phyloP scores from a whole-genome alignment of 2,888 invertebrate species.

The Volucella inanis region DNA sequence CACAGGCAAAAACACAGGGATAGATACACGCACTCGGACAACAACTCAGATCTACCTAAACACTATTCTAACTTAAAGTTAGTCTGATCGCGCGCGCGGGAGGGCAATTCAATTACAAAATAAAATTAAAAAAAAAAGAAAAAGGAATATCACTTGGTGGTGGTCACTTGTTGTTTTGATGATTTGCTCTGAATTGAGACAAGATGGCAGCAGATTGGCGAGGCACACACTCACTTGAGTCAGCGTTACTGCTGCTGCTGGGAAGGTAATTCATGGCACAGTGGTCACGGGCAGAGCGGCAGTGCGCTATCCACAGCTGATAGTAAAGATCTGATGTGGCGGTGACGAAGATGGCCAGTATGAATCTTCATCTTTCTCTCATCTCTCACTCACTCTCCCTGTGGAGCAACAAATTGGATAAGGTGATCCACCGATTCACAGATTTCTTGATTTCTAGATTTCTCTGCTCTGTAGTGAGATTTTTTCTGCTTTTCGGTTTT shows the following conservation, averaged over 20 bases:
- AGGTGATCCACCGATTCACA: too few relatives aligned
- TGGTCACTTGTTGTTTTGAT: constrained; percentile 61
- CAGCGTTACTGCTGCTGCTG: constrained; percentile 33
- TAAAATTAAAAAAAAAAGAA: too few relatives aligned
- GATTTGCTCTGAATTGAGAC: constrained; percentile 54
- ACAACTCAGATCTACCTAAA: constrained; percentile 46
- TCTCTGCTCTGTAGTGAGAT: constrained; percentile 30
- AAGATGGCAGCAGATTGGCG: constrained; percentile 41
- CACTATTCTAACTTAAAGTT: constrained; percentile 37
- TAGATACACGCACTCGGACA: constrained; percentile 1
- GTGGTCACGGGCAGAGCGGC: constrained; percentile 39
- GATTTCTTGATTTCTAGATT: constrained; percentile 36
- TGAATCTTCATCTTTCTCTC: constrained; percentile 66
- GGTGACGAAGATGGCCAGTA: constrained; percentile 35
- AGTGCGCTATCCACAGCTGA: constrained; percentile 34
- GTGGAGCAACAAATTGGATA: constrained; percentile 21
- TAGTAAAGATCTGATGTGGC: constrained; percentile 40
- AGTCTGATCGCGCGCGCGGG: constrained; percentile 39
- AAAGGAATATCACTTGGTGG: constrained; percentile 46
- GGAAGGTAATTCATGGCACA: constrained; percentile 68
- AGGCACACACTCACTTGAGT: constrained; percentile 49
- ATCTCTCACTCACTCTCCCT: constrained; percentile 62
- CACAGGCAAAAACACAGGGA: background rate
- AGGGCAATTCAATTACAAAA: background rate
- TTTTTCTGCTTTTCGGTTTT: background rate